Conservation (phyloP, 1,140 invertebrate species). For the Mercenaria mercenaria region DNA sequence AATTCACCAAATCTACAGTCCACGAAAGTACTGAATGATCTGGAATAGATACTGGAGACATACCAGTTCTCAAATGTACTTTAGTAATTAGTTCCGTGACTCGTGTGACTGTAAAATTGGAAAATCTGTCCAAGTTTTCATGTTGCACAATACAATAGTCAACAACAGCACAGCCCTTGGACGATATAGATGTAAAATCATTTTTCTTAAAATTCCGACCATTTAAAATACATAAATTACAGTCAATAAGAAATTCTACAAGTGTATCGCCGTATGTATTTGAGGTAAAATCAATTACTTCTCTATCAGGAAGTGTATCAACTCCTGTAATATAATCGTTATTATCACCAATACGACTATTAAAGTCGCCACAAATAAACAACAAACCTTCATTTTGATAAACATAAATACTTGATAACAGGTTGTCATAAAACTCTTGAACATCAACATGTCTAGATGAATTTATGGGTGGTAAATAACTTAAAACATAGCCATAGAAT, state of each 20-base stretch:
- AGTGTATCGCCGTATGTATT: background rate
- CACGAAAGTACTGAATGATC: background rate
- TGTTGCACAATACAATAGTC: background rate
- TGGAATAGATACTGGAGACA: background rate
- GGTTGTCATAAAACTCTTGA: background rate
- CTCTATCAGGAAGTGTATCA: background rate
- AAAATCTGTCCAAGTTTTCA: background rate
- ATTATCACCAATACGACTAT: background rate
- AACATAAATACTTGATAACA: background rate
- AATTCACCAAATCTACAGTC: background rate
- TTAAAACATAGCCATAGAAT: slow-evolving; percentile 39
- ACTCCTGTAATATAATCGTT: background rate
- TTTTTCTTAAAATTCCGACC: background rate
- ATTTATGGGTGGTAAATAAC: slow-evolving; percentile 33
- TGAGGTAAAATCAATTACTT: background rate
- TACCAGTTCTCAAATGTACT: background rate
- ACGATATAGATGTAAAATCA: background rate
- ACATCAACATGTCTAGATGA: slow-evolving; percentile 11
- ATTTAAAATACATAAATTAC: slow-evolving; percentile 4
- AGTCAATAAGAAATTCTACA: background rate
- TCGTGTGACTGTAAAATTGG: background rate
- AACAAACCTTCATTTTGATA: background rate
- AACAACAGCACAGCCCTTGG: background rate
- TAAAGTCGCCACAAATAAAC: slow-evolving; percentile 1
- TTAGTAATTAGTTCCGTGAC: background rate